phyloP scores from a whole-genome alignment of 2,797 vertebrate species.

The Potorous gilbertii region DNA sequence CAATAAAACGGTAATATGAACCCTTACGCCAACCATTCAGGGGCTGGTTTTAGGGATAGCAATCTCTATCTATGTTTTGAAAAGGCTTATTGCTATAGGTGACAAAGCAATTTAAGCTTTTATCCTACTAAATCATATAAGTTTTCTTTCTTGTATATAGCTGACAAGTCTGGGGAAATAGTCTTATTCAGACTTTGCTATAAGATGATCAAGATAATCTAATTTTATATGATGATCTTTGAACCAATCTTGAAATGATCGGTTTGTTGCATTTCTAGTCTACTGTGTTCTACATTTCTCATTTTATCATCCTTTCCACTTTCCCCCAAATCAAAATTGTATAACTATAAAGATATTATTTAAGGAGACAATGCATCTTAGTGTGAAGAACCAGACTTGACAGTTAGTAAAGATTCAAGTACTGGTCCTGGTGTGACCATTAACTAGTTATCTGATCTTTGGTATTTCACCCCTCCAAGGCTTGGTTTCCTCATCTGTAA shows the following conservation, averaged over 20 bases:
- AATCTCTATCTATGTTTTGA: not conserved
- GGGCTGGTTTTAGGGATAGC: not conserved
- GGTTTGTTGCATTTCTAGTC: slow-evolving; percentile 12
- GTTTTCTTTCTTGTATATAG: not conserved
- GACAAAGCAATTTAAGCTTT: not conserved
- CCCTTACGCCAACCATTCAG: not conserved
- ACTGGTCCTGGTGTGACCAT: not conserved
- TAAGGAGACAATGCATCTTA: not conserved
- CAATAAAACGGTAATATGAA: not conserved
- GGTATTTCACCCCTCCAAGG: not conserved
- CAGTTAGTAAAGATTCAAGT: not conserved
- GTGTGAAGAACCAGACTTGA: not conserved
- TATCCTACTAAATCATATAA: not conserved
- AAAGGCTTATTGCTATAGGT: not conserved
- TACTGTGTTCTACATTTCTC: not conserved
- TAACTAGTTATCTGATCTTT: slow-evolving; percentile 6
- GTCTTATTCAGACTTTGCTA: not conserved
- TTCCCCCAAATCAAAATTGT: accelerated
- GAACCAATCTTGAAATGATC: slow-evolving; percentile 37
- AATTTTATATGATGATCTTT: slow-evolving; percentile 37
- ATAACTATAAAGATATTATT: not conserved
- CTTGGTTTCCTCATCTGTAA: not conserved
- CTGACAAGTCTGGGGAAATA: not conserved
- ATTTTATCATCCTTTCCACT: not conserved
- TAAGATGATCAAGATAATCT: not conserved